These are phyloP conservation scores for Dicrostonyx torquatus DNA, from an alignment of 2,797 vertebrate species.

Conservation along the genomic window DNA sequence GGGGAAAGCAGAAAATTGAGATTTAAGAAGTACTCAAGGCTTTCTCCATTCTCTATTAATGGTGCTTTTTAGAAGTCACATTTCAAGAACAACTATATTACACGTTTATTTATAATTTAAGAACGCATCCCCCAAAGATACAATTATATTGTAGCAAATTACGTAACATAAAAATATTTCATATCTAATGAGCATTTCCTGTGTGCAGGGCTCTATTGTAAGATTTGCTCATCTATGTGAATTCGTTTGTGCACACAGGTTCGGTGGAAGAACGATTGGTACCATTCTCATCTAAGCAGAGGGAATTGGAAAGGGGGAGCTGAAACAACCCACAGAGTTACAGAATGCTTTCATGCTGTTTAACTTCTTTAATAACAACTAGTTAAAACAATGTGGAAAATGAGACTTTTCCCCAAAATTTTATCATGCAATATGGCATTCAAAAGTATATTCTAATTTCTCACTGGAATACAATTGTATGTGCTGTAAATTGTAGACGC, in stretches of 20 bases:
- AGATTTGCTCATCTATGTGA: not conserved
- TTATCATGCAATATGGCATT: not conserved
- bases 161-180: slow-evolving; percentile 68
- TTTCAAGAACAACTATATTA: slow-evolving; percentile 60
- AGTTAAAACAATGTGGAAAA: slow-evolving; percentile 31
- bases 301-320: not conserved
- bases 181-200: slow-evolving; percentile 60
- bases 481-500: not conserved
- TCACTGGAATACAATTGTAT: not conserved
- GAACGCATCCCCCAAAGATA: slow-evolving; percentile 60
- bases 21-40: slow-evolving; percentile 21
- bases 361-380: slow-evolving; percentile 29
- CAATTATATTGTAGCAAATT: slow-evolving; percentile 67
- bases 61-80: slow-evolving; percentile 53
- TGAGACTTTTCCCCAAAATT: not conserved
- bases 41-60: slow-evolving; percentile 44
- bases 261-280: slow-evolving; percentile 18
- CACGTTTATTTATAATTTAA: slow-evolving; percentile 71
- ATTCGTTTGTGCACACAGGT: not conserved
- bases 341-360: not conserved
- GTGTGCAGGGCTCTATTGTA: not conserved
- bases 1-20: slow-evolving; percentile 1
- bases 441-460: not conserved
- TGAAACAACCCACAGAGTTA: slow-evolving; percentile 17
- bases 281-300: not conserved